These are phyloP conservation scores for Leuctra nigra DNA, from an alignment of 2,888 invertebrate species.

Conservation along the genomic window DNA sequence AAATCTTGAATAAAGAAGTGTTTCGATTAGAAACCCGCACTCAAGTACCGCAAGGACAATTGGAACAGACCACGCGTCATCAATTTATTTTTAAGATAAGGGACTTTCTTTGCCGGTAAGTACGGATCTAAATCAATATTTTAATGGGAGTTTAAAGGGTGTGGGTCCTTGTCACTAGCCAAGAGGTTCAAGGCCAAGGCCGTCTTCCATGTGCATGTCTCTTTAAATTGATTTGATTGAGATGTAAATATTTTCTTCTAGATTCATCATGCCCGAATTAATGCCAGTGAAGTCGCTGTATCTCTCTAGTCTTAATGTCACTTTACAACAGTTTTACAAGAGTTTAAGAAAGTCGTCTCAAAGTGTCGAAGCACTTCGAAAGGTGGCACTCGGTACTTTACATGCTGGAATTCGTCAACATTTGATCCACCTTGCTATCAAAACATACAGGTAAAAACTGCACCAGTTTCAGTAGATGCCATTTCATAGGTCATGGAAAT, in stretches of 20 bases:
- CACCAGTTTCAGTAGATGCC: no score
- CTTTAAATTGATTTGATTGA: neutral
- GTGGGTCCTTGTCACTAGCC: neutral
- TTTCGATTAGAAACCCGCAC: neutral
- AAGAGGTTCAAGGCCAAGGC: constrained; percentile 15
- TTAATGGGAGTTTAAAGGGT: neutral
- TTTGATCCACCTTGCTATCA: constrained; percentile 31
- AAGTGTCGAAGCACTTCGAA: constrained; percentile 22
- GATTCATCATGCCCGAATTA: constrained; percentile 27
- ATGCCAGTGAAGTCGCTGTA: constrained; percentile 28
- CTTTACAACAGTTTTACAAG: constrained; percentile 14
- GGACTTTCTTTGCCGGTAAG: constrained; percentile 4
- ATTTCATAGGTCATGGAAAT: no score
- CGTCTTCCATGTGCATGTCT: neutral
- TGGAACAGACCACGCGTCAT: neutral
- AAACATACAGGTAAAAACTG: constrained; percentile 28
- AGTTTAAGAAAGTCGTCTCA: constrained; percentile 18
- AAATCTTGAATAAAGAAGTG: neutral
- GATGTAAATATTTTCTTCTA: neutral
- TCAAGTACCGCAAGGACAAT: neutral
- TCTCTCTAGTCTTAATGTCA: constrained; percentile 12
- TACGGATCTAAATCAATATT: neutral
- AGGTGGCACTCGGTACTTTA: constrained; percentile 21
- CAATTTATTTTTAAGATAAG: neutral
- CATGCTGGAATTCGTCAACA: constrained; percentile 32